Evolutionary conservation across 2,797 vertebrate genomes (phyloP).

Genomic region (Caiman crocodilus): DNA sequence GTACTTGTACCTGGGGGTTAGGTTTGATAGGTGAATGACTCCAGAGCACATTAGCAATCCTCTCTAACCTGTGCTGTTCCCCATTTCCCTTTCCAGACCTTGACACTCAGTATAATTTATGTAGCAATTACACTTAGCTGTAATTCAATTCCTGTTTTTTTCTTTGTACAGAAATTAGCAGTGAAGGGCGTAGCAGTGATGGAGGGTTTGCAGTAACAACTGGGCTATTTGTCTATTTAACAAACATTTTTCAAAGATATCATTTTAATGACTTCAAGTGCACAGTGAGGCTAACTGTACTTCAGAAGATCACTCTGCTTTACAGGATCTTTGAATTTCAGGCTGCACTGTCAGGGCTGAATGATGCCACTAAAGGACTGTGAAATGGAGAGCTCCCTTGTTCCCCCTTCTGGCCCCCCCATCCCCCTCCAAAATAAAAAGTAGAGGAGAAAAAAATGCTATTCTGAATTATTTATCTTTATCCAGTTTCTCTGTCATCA

Average conservation of each 20-base stretch:
- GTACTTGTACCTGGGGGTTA: neutral
- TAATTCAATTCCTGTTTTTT: constrained; percentile 55
- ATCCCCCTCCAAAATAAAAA: constrained; percentile 43
- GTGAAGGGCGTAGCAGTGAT: constrained; percentile 22
- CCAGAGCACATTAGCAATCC: constrained; percentile 9
- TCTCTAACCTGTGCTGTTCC: constrained; percentile 29
- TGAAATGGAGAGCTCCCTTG: constrained; percentile 45
- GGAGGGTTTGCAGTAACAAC: constrained; percentile 26
- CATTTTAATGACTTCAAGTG: constrained; percentile 10
- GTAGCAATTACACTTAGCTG: constrained; percentile 52
- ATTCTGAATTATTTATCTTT: constrained; percentile 65
- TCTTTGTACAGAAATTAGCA: constrained; percentile 57
- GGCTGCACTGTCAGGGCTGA: neutral
- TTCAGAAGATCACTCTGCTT: neutral
- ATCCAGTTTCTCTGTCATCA: constrained; percentile 68
- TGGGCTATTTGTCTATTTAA: constrained; percentile 52
- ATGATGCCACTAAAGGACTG: constrained; percentile 10
- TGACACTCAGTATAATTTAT: constrained; percentile 52
- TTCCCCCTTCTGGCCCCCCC: neutral
- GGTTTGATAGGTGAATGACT: constrained; percentile 55
- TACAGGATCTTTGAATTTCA: constrained; percentile 30
- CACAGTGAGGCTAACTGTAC: neutral
- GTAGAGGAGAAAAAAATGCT: constrained; percentile 43
- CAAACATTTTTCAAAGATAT: constrained; percentile 28
- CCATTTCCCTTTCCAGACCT: constrained; percentile 46